These are phyloP conservation scores for Chrosomus eos DNA, from an alignment of 2,797 vertebrate species.

Conservation along the genomic window DNA sequence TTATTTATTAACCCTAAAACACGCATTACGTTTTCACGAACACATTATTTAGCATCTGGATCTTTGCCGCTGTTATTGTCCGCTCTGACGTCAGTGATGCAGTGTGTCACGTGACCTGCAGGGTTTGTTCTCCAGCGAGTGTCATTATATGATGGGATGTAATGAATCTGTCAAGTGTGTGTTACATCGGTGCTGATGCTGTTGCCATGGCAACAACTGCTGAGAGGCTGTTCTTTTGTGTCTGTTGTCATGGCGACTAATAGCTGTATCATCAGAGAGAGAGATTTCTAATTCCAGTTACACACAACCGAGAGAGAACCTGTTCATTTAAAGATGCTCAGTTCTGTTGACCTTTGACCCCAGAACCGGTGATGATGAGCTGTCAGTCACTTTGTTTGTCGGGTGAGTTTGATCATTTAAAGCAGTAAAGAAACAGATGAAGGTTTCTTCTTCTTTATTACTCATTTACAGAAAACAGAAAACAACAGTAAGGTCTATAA, in stretches of 20 bases:
- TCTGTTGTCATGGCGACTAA: constrained; percentile 7
- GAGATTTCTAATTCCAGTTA: not conserved
- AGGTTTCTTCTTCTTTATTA: not conserved
- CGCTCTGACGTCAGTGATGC: not conserved
- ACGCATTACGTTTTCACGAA: not conserved
- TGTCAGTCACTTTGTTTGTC: not conserved
- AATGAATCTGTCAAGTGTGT: not conserved
- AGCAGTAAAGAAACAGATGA: not conserved
- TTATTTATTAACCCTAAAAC: not conserved
- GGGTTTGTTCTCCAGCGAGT: not conserved
- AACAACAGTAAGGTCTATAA: constrained; percentile 13
- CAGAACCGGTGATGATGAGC: not conserved
- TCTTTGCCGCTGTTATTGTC: not conserved
- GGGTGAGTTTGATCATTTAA: no score
- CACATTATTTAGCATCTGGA: not conserved
- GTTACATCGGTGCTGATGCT: not conserved
- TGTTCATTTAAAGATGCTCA: no score
- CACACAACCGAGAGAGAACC: not conserved
- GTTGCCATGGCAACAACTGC: constrained; percentile 73
- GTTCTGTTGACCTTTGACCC: not conserved
- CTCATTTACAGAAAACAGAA: not conserved
- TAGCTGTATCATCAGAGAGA: not conserved
- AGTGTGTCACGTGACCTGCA: not conserved
- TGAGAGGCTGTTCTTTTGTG: constrained; percentile 44
- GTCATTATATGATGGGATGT: not conserved